Evolutionary conservation across 2,888 invertebrate genomes (phyloP), one percentile per base, ranked within the genome.

Genomic region (Andrena camellia): DNA sequence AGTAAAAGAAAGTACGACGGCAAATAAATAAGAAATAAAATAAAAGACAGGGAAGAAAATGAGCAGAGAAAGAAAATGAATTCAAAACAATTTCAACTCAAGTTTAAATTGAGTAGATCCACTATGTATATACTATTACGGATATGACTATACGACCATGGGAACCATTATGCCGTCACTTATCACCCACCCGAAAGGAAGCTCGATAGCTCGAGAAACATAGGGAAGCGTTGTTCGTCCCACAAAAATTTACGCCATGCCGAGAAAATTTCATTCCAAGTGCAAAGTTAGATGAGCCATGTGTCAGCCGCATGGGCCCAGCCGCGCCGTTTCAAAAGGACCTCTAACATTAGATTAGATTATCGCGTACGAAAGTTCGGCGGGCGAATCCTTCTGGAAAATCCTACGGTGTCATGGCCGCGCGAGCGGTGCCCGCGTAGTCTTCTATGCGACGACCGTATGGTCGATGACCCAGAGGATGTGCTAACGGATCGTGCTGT

Each of bases 381-480:
- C 8, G 10, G 52, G 33, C 42, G 42, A 42, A 31, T 72, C 57
- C 63, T 20, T 57, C 3, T 57, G 8, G 54, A 68, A 52, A 69
- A 76, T 80, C 26, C 31, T 68, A 62, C 26, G 50, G 70, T 75
- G 60, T 72, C 64, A n/a, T 17, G n/a, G 35, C 6, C 26, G 57
- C 57, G 10, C 59, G 59, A 68, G 69, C 10, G 42, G 31, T 20
- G 63, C 52, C 66, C 29, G 20, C 26, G 7, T 35, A 66, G n/a
- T 69, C 62, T 62, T 67, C 60, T 74, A 63, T n/a, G 67, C 78
- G 78, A 73, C 78, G 78, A 73, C 67, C 82, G 76, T 72, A 71
- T 90, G 90, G 90, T 89, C 90, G 90, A 90, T 90, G 90, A 90
- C 90, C 90, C 88, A 84, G 78, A 89, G 89, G 88, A 88, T 85